These are phyloP conservation scores for Cephus nigrinus DNA, from an alignment of 2,888 invertebrate species.

Conservation along the genomic window DNA sequence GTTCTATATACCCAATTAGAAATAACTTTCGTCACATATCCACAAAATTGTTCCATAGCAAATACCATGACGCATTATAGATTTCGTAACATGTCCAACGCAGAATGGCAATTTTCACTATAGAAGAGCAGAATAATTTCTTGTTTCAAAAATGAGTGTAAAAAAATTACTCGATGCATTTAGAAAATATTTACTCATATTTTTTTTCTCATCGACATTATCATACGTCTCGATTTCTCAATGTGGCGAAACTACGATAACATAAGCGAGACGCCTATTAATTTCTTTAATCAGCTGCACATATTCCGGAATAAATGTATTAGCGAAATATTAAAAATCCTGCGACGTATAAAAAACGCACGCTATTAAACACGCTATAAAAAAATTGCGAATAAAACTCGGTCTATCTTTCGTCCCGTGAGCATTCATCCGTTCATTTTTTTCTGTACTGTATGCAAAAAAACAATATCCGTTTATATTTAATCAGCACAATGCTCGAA, in stretches of 20 bases:
- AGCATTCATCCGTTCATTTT: not conserved
- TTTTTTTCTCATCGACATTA: not conserved
- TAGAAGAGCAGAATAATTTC: not conserved
- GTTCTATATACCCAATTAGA: not conserved
- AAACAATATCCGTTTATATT: not conserved
- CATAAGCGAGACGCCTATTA: not conserved
- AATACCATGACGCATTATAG: not conserved
- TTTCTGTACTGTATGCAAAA: not conserved
- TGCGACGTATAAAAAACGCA: not conserved
- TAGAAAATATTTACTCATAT: not conserved
- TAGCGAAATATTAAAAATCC: not conserved
- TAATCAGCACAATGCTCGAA: not conserved
- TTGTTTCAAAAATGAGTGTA: too few species aligned
- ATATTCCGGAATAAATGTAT: not conserved
- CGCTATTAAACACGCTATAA: not conserved
- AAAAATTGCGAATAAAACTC: not conserved
- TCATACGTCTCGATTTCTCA: not conserved
- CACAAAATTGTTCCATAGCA: not conserved
- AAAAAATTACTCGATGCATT: not conserved
- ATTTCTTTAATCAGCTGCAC: not conserved
- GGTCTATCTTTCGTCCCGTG: not conserved
- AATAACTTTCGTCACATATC: not conserved
- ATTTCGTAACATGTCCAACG: not conserved
- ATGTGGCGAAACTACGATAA: not conserved
- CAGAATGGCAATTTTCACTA: not conserved